Evolutionary conservation across 2,797 vertebrate genomes (phyloP).

Genomic region (Otus scops): DNA sequence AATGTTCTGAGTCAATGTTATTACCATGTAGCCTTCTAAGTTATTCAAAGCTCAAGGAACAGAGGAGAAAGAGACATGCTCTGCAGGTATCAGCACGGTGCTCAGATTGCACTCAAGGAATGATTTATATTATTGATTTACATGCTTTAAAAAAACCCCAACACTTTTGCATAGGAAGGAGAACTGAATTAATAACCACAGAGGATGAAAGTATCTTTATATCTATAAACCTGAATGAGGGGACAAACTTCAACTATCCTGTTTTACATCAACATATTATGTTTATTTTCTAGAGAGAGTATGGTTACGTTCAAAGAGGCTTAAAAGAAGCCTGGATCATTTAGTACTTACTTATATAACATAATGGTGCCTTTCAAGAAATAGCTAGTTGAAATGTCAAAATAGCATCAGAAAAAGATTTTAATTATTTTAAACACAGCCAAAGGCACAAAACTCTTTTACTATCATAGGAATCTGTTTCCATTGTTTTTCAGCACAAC

Average conservation of each 20-base stretch:
- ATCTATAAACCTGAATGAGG: neutral
- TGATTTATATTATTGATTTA: constrained; percentile 33
- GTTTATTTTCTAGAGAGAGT: neutral
- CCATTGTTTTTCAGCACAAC: neutral
- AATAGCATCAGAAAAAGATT: neutral
- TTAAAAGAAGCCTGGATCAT: neutral
- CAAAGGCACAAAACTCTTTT: neutral
- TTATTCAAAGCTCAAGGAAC: constrained; percentile 24
- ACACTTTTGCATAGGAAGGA: neutral
- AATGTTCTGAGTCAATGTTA: constrained; percentile 17
- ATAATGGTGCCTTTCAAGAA: neutral
- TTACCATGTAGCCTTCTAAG: neutral
- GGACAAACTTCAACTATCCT: neutral
- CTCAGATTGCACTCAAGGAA: neutral
- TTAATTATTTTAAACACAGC: neutral
- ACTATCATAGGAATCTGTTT: neutral
- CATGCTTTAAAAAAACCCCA: neutral
- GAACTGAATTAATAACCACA: neutral
- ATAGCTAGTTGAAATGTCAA: neutral
- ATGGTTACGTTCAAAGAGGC: neutral
- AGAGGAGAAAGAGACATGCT: neutral
- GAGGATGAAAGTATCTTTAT: neutral
- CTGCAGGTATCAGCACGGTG: neutral
- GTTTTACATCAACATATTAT: neutral
- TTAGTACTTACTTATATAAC: neutral